A percentile compares a stretch with the other conserved stretches of the same genome.
Evolutionary conservation across 1,140 invertebrate genomes (phyloP).

Genomic region (Neodiprion fabricii): DNA sequence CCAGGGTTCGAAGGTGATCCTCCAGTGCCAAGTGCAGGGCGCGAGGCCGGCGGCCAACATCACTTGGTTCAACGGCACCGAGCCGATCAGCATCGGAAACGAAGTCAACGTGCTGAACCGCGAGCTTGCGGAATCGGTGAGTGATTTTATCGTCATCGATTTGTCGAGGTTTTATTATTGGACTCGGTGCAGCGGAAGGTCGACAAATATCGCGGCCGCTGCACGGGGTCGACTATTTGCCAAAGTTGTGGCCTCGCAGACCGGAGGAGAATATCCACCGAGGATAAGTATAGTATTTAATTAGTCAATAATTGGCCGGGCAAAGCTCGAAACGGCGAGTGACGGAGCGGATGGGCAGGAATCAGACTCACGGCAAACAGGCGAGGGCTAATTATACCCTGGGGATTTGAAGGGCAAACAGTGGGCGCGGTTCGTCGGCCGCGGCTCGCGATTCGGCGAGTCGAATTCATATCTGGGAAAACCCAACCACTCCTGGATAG

Average conservation of each 20-base stretch:
- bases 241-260: no score
- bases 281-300: not conserved
- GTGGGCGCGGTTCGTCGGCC: not conserved
- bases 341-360: not conserved
- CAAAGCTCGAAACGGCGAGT: not conserved
- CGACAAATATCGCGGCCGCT: no score
- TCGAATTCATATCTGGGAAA: not conserved
- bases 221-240: no score
- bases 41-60: constrained; percentile 82
- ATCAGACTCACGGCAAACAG: not conserved
- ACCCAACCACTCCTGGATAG: not conserved
- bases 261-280: no score
- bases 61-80: constrained; percentile 82
- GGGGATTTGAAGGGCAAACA: not conserved
- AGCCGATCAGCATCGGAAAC: constrained; percentile 63
- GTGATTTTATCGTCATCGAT: constrained; percentile 22
- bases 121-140: constrained; percentile 48
- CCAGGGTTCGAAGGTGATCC: constrained; percentile 77
- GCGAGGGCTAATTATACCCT: not conserved
- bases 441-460: not conserved
- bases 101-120: constrained; percentile 41
- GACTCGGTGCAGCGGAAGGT: no score
- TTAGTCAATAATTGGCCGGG: not conserved
- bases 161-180: no score
- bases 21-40: constrained; percentile 78